A percentile compares a stretch with the other conserved stretches of the same genome.
Evolutionary conservation across 2,888 invertebrate genomes (phyloP).

Genomic region (Acanthococcus lagerstroemiae): DNA sequence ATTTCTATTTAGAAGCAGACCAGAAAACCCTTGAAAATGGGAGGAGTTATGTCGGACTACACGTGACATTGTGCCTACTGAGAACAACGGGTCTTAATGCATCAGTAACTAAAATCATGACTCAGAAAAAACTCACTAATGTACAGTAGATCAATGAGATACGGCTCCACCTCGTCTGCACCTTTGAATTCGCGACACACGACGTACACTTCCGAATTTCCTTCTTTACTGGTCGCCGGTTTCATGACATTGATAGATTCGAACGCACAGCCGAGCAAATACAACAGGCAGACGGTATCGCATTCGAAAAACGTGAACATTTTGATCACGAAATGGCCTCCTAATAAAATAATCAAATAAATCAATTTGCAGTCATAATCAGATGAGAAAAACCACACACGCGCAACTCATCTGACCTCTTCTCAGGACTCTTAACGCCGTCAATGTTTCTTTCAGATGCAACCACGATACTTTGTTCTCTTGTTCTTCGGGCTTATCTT

Average conservation of each 20-base stretch:
- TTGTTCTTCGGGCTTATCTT: slow-evolving; percentile 73
- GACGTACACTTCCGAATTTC: slow-evolving; percentile 88
- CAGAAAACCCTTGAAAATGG: too few species aligned
- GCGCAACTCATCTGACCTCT: too few species aligned
- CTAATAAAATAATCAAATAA: too few species aligned
- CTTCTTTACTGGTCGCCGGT: slow-evolving; percentile 85
- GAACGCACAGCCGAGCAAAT: slow-evolving; percentile 67
- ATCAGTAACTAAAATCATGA: too few species aligned
- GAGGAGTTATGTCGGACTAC: too few species aligned
- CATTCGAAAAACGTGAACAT: slow-evolving; percentile 84
- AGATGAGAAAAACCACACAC: too few species aligned
- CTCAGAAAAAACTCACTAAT: slow-evolving; percentile 24
- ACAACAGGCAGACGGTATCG: slow-evolving; percentile 66
- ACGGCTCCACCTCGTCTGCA: slow-evolving; percentile 16
- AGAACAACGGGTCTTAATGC: too few species aligned
- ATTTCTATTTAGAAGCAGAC: too few species aligned
- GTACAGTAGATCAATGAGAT: slow-evolving; percentile 43
- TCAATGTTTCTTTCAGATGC: slow-evolving; percentile 61
- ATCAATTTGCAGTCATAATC: too few species aligned
- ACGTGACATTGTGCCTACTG: too few species aligned
- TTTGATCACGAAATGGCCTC: slow-evolving; percentile 74
- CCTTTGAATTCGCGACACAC: slow-evolving; percentile 53
- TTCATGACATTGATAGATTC: slow-evolving; percentile 65
- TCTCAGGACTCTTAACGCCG: slow-evolving; percentile 39
- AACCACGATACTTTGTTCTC: slow-evolving; percentile 67